Conservation (phyloP, 2,113 vertebrate species). For the Rana temporaria region DNA sequence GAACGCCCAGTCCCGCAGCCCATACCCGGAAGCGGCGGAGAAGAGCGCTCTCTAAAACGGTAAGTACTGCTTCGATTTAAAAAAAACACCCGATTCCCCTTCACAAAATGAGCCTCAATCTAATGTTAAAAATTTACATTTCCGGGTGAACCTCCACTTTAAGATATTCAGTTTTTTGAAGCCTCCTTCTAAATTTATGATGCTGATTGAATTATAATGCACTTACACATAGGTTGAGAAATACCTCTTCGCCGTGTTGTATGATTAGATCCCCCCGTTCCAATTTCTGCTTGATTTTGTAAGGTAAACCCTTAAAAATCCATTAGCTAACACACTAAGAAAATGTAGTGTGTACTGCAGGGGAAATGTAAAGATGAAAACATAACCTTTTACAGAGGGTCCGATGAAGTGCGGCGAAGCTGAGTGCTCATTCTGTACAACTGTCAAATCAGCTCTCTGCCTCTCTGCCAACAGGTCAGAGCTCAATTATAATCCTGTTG, state of each 20-base stretch:
- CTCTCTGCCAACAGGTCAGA: conserved; percentile 69
- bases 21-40: too few relatives aligned
- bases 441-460: conserved; percentile 69
- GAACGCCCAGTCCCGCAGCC: too few relatives aligned
- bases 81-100: too few relatives aligned
- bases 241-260: conserved; percentile 2
- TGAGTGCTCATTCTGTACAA: conserved; percentile 65
- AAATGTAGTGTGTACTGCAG: conserved; percentile 21
- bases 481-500: conserved; percentile 81
- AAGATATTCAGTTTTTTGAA: neutral
- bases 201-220: conserved; percentile 14
- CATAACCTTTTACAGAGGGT: conserved; percentile 62
- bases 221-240: neutral
- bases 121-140: too few relatives aligned
- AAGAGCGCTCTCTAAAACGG: too few relatives aligned
- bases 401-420: conserved; percentile 58
- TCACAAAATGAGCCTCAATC: too few relatives aligned
- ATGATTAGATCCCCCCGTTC: neutral
- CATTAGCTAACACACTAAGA: conserved; percentile 34
- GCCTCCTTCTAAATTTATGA: neutral
- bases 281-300: conserved; percentile 16
- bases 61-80: too few relatives aligned
- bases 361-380: conserved; percentile 48
- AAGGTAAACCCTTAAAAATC: conserved; percentile 10
- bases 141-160: too few relatives aligned